Percentiles rank a stretch among this genome's conserved stretches.
Conservation (phyloP, 2,797 vertebrate species). For the Enteromius mattozi region DNA sequence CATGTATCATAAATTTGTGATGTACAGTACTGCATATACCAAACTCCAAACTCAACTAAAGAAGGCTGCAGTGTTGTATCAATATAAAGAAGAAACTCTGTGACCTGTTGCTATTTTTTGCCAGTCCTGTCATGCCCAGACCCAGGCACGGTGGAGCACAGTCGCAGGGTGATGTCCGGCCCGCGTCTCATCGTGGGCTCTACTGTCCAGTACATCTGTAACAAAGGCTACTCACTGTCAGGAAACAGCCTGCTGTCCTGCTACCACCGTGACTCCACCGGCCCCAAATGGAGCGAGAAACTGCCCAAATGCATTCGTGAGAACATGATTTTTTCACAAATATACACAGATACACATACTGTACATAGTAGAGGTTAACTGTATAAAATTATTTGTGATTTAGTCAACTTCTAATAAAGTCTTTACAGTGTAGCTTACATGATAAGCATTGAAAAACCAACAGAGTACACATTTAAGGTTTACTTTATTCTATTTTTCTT, state of each 20-base stretch:
- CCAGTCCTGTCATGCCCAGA: constrained; percentile 89
- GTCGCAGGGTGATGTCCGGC: constrained; percentile 87
- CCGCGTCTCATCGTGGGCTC: constrained; percentile 86
- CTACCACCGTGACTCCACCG: constrained; percentile 84
- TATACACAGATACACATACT: not conserved
- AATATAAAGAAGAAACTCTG: not conserved
- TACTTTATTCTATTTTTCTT: not conserved
- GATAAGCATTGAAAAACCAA: not conserved
- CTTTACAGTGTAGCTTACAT: not conserved
- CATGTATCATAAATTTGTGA: not conserved
- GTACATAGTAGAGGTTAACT: not conserved
- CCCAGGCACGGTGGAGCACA: constrained; percentile 88
- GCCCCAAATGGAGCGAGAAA: constrained; percentile 91
- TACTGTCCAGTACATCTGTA: constrained; percentile 90
- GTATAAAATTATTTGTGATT: not conserved
- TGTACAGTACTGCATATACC: not conserved
- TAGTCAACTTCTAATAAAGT: not conserved
- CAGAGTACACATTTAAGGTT: not conserved
- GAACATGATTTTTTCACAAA: constrained; percentile 61
- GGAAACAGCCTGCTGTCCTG: constrained; percentile 88
- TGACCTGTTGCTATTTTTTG: constrained; percentile 12
- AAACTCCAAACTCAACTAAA: not conserved
- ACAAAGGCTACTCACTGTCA: constrained; percentile 86
- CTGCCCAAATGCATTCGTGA: constrained; percentile 90
- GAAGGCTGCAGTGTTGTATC: not conserved